A percentile compares a stretch with the other conserved stretches of the same genome.
phyloP scores from a whole-genome alignment of 2,113 vertebrate genomes.

The Pachyramphus minor region DNA sequence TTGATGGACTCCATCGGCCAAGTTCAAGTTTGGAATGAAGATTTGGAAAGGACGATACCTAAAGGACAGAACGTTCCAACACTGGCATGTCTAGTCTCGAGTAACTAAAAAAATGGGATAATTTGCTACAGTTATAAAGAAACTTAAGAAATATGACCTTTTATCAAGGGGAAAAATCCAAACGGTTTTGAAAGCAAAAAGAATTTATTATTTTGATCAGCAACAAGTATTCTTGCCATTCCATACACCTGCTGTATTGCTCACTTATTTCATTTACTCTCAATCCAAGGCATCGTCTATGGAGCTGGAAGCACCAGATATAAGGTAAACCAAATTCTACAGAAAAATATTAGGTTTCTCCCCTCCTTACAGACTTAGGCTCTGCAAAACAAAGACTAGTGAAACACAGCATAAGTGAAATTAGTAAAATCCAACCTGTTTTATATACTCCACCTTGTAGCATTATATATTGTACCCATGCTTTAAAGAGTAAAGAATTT shows the following conservation, averaged over 20 bases:
- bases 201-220: neutral
- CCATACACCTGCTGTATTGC: neutral
- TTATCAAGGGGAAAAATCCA: neutral
- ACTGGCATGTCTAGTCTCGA: neutral
- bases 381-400: neutral
- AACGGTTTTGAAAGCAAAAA: slow-evolving; percentile 1
- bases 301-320: neutral
- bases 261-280: neutral
- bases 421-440: neutral
- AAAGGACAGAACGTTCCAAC: neutral
- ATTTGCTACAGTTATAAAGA: slow-evolving; percentile 32
- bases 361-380: neutral
- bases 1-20: neutral
- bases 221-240: neutral
- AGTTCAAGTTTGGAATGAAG: neutral
- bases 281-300: neutral
- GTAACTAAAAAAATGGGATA: neutral
- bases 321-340: neutral
- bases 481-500: neutral
- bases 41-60: neutral
- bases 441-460: neutral
- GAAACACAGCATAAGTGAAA: neutral
- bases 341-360: neutral
- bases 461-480: neutral
- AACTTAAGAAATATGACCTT: slow-evolving; percentile 3